Evolutionary conservation across 2,888 invertebrate genomes (phyloP).

Genomic region (Ennomos erosarius): DNA sequence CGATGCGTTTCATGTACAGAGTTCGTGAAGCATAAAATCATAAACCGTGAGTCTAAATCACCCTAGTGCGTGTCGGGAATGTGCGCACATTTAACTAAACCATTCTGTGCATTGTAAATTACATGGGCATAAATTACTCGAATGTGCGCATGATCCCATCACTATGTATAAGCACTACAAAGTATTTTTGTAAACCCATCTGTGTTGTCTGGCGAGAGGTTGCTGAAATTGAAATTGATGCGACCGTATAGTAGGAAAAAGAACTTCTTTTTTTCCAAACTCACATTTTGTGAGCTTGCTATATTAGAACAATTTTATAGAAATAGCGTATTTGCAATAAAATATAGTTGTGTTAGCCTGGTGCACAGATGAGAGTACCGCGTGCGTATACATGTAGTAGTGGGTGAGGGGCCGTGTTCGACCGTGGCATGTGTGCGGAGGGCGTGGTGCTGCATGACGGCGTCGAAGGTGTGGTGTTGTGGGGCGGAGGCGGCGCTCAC

Average conservation of each 20-base stretch:
- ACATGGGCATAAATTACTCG: slow-evolving; percentile 14
- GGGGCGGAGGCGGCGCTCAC: slow-evolving; percentile 81
- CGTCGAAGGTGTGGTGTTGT: slow-evolving; percentile 83
- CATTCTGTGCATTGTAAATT: slow-evolving; percentile 26
- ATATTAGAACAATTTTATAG: neutral
- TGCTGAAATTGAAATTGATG: too few species aligned
- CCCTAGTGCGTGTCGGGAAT: slow-evolving; percentile 42
- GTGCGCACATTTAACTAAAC: slow-evolving; percentile 40
- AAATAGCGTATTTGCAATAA: neutral
- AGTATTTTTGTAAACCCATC: slow-evolving; percentile 41
- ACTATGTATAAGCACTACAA: slow-evolving; percentile 45
- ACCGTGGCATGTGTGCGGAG: slow-evolving; percentile 80
- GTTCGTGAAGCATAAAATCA: slow-evolving; percentile 64
- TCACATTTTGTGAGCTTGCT: too few species aligned
- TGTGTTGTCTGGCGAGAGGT: slow-evolving; percentile 23
- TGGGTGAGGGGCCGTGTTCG: slow-evolving; percentile 59
- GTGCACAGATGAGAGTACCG: slow-evolving; percentile 43
- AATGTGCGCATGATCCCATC: slow-evolving; percentile 43
- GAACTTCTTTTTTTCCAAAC: too few species aligned
- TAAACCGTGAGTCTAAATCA: slow-evolving; percentile 43
- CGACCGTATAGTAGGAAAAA: too few species aligned
- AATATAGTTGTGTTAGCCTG: neutral
- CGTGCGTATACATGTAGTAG: slow-evolving; percentile 45
- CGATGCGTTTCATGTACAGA: slow-evolving; percentile 67
- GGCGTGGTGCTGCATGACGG: slow-evolving; percentile 84